phyloP scores from a whole-genome alignment of 92 coral and sea anemone genomes.

The Virgularia gustaviana region DNA sequence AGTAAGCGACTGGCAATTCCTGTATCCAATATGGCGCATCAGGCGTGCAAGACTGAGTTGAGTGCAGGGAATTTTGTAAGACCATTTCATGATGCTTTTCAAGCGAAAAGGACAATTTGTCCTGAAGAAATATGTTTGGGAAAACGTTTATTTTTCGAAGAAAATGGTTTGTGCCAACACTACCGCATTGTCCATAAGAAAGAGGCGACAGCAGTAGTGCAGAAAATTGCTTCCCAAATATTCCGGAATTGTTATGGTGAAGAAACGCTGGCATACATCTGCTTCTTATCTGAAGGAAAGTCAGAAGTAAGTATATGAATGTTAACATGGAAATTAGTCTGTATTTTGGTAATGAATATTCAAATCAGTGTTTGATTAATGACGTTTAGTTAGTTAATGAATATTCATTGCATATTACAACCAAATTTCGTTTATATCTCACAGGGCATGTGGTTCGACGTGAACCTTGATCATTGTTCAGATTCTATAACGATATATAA shows the following conservation, averaged over 20 bases:
- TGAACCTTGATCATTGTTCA: not conserved
- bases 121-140: not conserved
- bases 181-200: constrained; percentile 1
- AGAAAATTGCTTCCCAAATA: not conserved
- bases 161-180: constrained; percentile 1
- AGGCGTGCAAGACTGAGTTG: too few species aligned
- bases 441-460: not conserved
- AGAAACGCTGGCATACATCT: not conserved
- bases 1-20: too few species aligned
- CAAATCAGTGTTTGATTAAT: too few species aligned
- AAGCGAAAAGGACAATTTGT: not conserved
- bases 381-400: too few species aligned
- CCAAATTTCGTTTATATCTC: not conserved
- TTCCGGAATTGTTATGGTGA: not conserved
- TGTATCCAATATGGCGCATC: too few species aligned
- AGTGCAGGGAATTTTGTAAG: not conserved
- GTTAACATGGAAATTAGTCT: too few species aligned
- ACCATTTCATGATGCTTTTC: not conserved
- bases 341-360: too few species aligned
- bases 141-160: not conserved
- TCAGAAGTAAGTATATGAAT: not conserved
- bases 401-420: not conserved
- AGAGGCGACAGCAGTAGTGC: not conserved
- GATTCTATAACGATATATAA: too few species aligned
- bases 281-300: not conserved